Conservation (phyloP, 1,140 invertebrate species). For the Aphaenogaster ashmeadi region DNA sequence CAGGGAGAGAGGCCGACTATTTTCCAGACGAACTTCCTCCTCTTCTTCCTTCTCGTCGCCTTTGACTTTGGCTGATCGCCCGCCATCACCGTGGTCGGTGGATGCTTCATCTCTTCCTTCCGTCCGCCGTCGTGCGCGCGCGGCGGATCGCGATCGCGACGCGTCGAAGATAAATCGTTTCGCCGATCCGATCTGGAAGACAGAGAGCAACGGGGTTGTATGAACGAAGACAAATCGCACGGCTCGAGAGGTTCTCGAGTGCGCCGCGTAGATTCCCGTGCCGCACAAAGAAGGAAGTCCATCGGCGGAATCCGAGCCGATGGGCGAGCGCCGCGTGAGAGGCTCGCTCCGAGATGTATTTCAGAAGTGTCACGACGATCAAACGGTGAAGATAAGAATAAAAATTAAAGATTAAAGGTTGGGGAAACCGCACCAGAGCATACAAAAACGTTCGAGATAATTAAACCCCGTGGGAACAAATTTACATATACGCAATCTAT, state of each 20-base stretch:
- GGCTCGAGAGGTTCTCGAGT: not conserved
- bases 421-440: not conserved
- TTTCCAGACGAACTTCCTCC: constrained; percentile 93
- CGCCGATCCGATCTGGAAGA: constrained; percentile 64
- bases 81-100: constrained; percentile 85
- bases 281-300: constrained; percentile 27
- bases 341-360: not conserved
- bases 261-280: constrained; percentile 1
- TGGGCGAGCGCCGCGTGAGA: not conserved
- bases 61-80: constrained; percentile 84
- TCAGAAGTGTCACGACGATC: not conserved
- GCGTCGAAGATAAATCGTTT: constrained; percentile 53
- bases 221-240: constrained; percentile 45
- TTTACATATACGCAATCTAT: not conserved
- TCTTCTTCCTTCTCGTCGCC: constrained; percentile 82
- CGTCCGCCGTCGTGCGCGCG: constrained; percentile 44
- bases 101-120: constrained; percentile 77
- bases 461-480: not conserved
- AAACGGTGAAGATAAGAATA: not conserved
- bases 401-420: constrained; percentile 24
- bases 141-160: constrained; percentile 31
- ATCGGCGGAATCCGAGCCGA: constrained; percentile 16
- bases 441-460: not conserved
- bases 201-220: constrained; percentile 19
- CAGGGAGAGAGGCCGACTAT: constrained; percentile 92